Evolutionary conservation across 2,113 vertebrate species (phyloP).

Genomic region (Chamaea fasciata): DNA sequence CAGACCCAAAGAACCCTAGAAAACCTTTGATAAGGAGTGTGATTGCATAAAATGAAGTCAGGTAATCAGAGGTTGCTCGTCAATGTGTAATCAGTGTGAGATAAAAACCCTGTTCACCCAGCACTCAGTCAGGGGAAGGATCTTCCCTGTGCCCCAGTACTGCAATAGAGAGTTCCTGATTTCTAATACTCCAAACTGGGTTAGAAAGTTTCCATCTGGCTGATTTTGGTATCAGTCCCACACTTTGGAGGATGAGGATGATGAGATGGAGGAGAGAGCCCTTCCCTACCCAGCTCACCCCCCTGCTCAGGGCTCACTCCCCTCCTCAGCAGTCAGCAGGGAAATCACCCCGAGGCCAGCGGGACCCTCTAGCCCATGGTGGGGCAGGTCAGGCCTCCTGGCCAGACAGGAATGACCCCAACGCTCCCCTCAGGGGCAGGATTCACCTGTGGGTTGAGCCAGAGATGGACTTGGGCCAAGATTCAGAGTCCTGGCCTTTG

Average conservation of each 20-base stretch:
- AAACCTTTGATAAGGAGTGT: neutral
- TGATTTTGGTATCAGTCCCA: neutral
- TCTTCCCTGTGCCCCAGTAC: neutral
- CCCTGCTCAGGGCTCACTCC: rapidly evolving
- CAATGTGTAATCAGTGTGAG: neutral
- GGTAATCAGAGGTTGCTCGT: neutral
- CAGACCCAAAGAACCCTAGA: neutral
- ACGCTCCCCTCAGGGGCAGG: rapidly evolving
- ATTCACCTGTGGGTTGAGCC: neutral
- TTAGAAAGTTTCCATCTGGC: neutral
- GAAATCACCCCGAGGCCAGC: rapidly evolving
- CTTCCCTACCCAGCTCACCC: neutral
- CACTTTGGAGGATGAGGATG: rapidly evolving
- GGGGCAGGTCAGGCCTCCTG: neutral
- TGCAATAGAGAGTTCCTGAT: neutral
- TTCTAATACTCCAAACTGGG: neutral
- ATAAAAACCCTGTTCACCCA: neutral
- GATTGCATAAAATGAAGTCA: neutral
- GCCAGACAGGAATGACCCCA: rapidly evolving
- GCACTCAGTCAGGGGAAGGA: neutral
- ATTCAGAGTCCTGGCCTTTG: neutral
- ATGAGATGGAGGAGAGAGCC: neutral
- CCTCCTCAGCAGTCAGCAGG: neutral
- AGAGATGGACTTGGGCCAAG: neutral
- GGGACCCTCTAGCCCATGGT: rapidly evolving